phyloP scores from a whole-genome alignment of 1,140 invertebrate genomes.

The Drosophila dunni region DNA sequence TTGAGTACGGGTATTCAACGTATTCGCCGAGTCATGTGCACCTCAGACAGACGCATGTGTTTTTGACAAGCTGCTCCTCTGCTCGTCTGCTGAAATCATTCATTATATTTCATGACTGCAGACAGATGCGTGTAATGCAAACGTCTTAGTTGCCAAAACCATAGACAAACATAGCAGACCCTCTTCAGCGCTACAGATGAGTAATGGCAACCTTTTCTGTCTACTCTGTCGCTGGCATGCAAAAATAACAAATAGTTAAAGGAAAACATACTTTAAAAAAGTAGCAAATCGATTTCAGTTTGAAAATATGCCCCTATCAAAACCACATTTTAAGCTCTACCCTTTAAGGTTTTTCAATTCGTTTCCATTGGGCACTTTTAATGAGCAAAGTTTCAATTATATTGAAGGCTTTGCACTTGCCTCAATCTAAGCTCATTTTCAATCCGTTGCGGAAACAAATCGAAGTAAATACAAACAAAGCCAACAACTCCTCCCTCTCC shows the following conservation, averaged over 20 bases:
- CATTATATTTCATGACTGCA: slow-evolving; percentile 76
- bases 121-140: slow-evolving; percentile 39
- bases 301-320: background rate
- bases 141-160: slow-evolving; percentile 55
- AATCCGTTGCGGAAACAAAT: slow-evolving; percentile 64
- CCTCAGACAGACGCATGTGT: slow-evolving; percentile 67
- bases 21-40: slow-evolving; percentile 4
- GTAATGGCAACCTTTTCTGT: slow-evolving; percentile 43
- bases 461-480: slow-evolving; percentile 65
- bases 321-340: slow-evolving; percentile 3
- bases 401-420: slow-evolving; percentile 61
- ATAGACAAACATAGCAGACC: slow-evolving; percentile 2
- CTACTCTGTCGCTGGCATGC: slow-evolving; percentile 30
- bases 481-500: background rate
- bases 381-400: slow-evolving; percentile 82
- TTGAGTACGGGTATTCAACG: background rate
- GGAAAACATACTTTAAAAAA: slow-evolving; percentile 1
- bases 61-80: slow-evolving; percentile 75
- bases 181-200: slow-evolving; percentile 26
- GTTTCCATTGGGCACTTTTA: slow-evolving; percentile 61
- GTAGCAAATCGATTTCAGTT: background rate
- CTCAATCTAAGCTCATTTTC: slow-evolving; percentile 43
- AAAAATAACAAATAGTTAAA: slow-evolving; percentile 22
- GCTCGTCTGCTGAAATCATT: slow-evolving; percentile 69
- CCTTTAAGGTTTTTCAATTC: slow-evolving; percentile 18